A percentile compares a stretch with the other conserved stretches of the same genome.
Conservation (phyloP, 2,888 invertebrate species). For the Platycheirus rosarum region DNA sequence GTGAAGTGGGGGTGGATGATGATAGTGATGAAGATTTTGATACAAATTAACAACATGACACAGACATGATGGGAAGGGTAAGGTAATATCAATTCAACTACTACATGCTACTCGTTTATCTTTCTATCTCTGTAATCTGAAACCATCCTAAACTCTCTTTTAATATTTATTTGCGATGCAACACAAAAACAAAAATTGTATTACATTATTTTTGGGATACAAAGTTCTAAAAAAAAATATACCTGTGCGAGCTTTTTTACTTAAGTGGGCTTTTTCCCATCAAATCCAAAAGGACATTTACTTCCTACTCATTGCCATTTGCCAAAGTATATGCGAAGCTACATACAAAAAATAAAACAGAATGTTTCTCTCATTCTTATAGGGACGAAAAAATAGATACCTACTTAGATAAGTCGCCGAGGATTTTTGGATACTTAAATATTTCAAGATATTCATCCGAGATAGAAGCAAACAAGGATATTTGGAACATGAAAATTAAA, state of each 20-base stretch:
- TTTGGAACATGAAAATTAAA: conserved; percentile 2
- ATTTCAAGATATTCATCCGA: conserved; percentile 21
- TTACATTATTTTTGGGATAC: conserved; percentile 25
- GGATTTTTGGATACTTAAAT: conserved; percentile 29
- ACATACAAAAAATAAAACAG: conserved; percentile 40
- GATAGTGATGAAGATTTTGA: conserved; percentile 67
- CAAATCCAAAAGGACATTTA: conserved; percentile 67
- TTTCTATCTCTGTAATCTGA: conserved; percentile 41
- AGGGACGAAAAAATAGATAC: conserved; percentile 43
- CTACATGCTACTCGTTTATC: too few relatives aligned
- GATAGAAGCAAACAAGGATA: not conserved
- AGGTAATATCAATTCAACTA: conserved; percentile 17
- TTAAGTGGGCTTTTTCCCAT: conserved; percentile 65
- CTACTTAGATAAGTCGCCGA: conserved; percentile 42
- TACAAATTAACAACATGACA: conserved; percentile 66
- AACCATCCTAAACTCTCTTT: conserved; percentile 35
- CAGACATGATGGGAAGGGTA: conserved; percentile 23
- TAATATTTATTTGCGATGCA: conserved; percentile 59
- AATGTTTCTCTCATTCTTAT: conserved; percentile 45
- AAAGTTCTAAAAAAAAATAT: conserved; percentile 44
- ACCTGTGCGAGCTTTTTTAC: conserved; percentile 72
- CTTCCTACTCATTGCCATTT: conserved; percentile 65
- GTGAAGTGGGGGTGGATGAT: conserved; percentile 38
- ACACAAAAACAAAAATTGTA: conserved; percentile 44
- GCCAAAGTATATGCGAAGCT: conserved; percentile 55